phyloP scores from a whole-genome alignment of 2,888 invertebrate genomes.

The Leucania comma region DNA sequence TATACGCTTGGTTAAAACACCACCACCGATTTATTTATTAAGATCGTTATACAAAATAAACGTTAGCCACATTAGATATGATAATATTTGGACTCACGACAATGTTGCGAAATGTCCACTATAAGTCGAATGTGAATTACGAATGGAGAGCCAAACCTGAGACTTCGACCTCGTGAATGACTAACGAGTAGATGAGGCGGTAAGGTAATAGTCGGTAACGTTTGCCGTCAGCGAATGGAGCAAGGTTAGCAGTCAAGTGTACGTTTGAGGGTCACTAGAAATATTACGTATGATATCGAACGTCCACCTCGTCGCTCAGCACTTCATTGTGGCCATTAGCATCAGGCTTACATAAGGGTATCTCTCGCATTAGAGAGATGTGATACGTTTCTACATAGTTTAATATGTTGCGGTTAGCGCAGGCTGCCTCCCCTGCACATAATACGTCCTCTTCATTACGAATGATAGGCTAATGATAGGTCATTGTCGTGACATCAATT shows the following conservation, averaged over 20 bases:
- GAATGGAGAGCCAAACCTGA: slow-evolving; percentile 76
- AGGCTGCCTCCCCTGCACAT: slow-evolving; percentile 37
- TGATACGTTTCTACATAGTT: slow-evolving; percentile 24
- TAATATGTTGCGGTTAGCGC: slow-evolving; percentile 42
- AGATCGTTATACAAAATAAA: slow-evolving; percentile 38
- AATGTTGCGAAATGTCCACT: slow-evolving; percentile 72
- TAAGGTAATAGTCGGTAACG: slow-evolving; percentile 74
- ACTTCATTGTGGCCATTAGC: slow-evolving; percentile 46
- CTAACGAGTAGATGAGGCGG: slow-evolving; percentile 78
- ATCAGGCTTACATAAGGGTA: slow-evolving; percentile 40
- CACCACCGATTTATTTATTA: slow-evolving; percentile 49
- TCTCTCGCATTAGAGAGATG: slow-evolving; percentile 30
- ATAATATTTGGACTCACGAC: slow-evolving; percentile 38
- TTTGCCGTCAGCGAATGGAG: slow-evolving; percentile 74
- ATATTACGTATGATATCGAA: slow-evolving; percentile 72
- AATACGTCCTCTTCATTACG: slow-evolving; percentile 55
- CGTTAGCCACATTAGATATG: slow-evolving; percentile 38
- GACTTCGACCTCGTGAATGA: slow-evolving; percentile 76
- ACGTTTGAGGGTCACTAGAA: slow-evolving; percentile 75
- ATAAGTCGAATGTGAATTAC: slow-evolving; percentile 73
- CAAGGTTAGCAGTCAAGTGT: slow-evolving; percentile 82
- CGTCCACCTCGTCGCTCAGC: slow-evolving; percentile 58
- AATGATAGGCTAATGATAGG: slow-evolving; percentile 70
- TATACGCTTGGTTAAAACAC: slow-evolving; percentile 64
- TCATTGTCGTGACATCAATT: slow-evolving; percentile 79